Evolutionary conservation across 2,113 vertebrate species (phyloP), one percentile per base, ranked within the genome.

Genomic region (Irena cyanogastra): DNA sequence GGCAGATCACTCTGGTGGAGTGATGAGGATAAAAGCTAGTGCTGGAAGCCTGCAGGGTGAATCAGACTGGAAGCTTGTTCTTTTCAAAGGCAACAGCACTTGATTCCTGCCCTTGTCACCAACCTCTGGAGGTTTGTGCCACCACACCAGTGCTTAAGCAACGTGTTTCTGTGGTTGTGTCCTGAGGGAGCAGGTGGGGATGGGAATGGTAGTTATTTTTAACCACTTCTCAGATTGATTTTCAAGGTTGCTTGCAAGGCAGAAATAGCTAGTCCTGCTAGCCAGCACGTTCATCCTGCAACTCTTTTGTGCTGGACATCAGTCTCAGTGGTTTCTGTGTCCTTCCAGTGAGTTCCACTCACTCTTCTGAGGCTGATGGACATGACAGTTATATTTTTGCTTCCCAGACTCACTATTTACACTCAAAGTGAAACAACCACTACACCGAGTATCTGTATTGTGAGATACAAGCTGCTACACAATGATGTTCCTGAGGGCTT

Each of bases 281-380:
- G 82, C 47, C n/a, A 76, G 22, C 7, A 4, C 0, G 1, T 64
- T 70, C 18, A 44, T 69, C 28, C 12, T 4, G 5, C 2, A 2
- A 19, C 30, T 82, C 16, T 44, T 37, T 57, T 0, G 0, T 78
- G 11, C 14, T 83, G 35, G 17, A 23, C 66, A 44, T 45, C 11
- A 11, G 1, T 42, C 52, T 81, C 20, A 7, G 28, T 27, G 44
- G 27, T 63, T 66, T 65, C 28, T 69, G 41, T 76, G 31, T 60
- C 8, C 65, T 53, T 65, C 33, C 28, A 23, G 14, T 59, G 27
- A 83, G 22, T 21, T 87, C 17, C 20, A 28, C 45, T 83, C 9
- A 4, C 20, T 57, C 17, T 41, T 80, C 9, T 52, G 28, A n/a
- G 52, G 11, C 68, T 78, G 27, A 52, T 31, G 59, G 60, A 31